phyloP scores from a whole-genome alignment of 2,113 vertebrate species.

The Mustela nigripes region DNA sequence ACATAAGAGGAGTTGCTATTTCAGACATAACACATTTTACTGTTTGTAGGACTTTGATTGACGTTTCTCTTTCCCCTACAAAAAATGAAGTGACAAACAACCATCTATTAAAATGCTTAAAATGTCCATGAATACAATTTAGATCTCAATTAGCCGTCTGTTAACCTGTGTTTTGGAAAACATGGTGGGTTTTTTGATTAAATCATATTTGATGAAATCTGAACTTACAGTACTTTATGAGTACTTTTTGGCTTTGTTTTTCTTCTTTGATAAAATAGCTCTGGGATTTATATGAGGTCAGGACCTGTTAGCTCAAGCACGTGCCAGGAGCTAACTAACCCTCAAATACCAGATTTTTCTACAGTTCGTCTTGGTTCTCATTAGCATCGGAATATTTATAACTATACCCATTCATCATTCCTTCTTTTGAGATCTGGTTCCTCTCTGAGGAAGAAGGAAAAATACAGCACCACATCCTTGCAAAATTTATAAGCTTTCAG shows the following conservation, averaged over 20 bases:
- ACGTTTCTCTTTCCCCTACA: neutral
- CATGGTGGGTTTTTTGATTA: neutral
- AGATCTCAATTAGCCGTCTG: slow-evolving; percentile 19
- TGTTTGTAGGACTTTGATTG: neutral
- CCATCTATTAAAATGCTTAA: slow-evolving; percentile 36
- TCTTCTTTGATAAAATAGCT: slow-evolving; percentile 54
- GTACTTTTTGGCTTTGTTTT: slow-evolving; percentile 58
- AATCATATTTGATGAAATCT: slow-evolving; percentile 45
- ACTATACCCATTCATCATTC: slow-evolving; percentile 58
- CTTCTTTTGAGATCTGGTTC: slow-evolving; percentile 49
- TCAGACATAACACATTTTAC: neutral
- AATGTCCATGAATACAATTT: neutral
- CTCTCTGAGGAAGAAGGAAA: slow-evolving; percentile 46
- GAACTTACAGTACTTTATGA: slow-evolving; percentile 6
- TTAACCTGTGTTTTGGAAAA: slow-evolving; percentile 52
- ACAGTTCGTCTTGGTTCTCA: slow-evolving; percentile 73
- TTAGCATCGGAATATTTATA: slow-evolving; percentile 69
- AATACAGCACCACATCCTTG: slow-evolving; percentile 42
- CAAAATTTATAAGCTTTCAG: slow-evolving; percentile 48
- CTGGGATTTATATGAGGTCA: slow-evolving; percentile 73
- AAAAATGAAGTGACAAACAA: neutral
- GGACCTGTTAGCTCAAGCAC: slow-evolving; percentile 46
- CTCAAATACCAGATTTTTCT: slow-evolving; percentile 62
- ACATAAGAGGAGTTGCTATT: neutral
- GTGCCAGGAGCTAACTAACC: slow-evolving; percentile 43